These are phyloP conservation scores for Pyrrhosoma nymphula DNA, from an alignment of 2,888 invertebrate species.

Conservation along the genomic window DNA sequence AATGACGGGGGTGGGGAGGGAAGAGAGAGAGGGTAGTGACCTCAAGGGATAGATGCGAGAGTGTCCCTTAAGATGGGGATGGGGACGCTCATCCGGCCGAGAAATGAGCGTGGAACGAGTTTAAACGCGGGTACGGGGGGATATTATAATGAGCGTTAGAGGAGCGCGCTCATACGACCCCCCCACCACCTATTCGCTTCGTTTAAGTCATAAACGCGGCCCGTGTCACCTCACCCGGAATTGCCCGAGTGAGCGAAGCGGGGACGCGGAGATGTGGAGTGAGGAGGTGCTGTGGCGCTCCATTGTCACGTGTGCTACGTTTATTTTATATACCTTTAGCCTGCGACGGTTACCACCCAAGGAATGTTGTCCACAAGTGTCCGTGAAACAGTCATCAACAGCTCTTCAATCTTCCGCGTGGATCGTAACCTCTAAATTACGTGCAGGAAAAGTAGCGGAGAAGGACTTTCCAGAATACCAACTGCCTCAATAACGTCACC, in stretches of 20 bases:
- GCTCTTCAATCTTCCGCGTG: background rate
- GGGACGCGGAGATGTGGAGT: background rate
- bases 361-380: background rate
- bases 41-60: background rate
- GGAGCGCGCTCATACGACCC: background rate
- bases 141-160: background rate
- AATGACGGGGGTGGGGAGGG: background rate
- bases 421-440: background rate
- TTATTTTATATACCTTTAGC: background rate
- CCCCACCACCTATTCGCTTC: background rate
- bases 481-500: no score
- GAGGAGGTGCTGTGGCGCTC: background rate
- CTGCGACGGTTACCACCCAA: background rate
- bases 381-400: background rate
- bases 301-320: background rate
- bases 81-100: background rate
- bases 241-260: background rate
- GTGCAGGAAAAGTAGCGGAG: no score
- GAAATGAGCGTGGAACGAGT: background rate
- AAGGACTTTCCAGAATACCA: no score
- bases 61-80: background rate
- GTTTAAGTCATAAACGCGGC: background rate
- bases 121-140: background rate
- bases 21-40: background rate
- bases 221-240: background rate